Evolutionary conservation across 2,888 invertebrate species (phyloP), one percentile per base, ranked within the genome.

Genomic region (Oligia strigilis): DNA sequence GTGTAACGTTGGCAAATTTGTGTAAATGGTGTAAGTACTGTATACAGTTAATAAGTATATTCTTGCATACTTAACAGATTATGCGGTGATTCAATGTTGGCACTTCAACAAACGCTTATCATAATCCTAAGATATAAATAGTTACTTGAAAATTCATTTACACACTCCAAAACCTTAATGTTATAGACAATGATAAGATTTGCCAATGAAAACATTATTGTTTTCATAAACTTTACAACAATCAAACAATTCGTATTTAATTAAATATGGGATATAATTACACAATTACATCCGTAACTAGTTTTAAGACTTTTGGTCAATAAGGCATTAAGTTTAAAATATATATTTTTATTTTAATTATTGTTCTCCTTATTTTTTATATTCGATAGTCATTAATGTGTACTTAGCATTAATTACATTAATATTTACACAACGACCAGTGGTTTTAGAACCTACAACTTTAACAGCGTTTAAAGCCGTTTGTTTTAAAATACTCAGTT

Each of bases 261-360:
- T 89, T 89, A 94, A 93, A 95, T 94, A 94, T 93, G 91, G 95
- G 95, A 95, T 93, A 95, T 94, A 94, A 95, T 92, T 92, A 92
- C 90, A 92, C 93, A 93, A 94, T 94, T 92, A 93, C 91, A 95
- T 94, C 96, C 95, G 92, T 95, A 96, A 96, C 96, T 97, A 97
- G 97, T 96, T 96, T 96, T 96, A 96, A 96, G 97, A 97, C 97
- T 97, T 85, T 97, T 97, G 97, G 97, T 97, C 97, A 97, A 96
- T 97, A 97, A 97, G 97, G 97, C 97, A 97, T 96, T 96, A 97
- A 97, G 96, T 97, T 97, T 96, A 96, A 96, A 96, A 96, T 96
- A 96, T 95, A 96, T 95, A 93, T 94, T 95, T 94, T 92, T 92
- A 94, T 93, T 96, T 96, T 96, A 96, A 96, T 97, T 97, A 96